Evolutionary conservation across 2,888 invertebrate species (phyloP), one percentile per base, ranked within the genome.

Genomic region (Heterodera filipjevi): DNA sequence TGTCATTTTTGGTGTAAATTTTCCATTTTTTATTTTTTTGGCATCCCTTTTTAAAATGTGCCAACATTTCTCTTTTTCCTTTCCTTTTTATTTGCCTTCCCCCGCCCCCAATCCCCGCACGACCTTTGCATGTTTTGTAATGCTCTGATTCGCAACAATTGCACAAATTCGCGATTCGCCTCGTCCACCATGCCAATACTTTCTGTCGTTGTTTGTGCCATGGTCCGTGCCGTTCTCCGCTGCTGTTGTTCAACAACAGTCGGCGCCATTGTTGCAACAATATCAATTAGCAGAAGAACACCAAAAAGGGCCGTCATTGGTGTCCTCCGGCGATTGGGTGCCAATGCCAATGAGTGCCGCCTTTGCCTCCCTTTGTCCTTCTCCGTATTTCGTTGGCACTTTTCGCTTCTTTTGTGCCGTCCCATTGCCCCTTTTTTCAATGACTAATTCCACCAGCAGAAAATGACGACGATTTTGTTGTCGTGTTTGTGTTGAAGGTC

Each of bases 61-160:
- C n/a, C n/a, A n/a, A n/a, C n/a, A n/a, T n/a, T n/a, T n/a, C n/a
- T n/a, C n/a, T n/a, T 39, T 39, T 39, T 39, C 39, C 59, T 22
- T 59, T 59, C n/a, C 6, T 53, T 59, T 10, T 10, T 59, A 1
- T 59, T 59, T n/a, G 59, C n/a, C 59, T n/a, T 59, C 27, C 6
- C 59, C 1, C 27, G 1, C 22, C 59, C 27, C n/a, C 27, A 3
- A 1, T n/a, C 59, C 59, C n/a, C 8, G 8, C 49, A 3, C 49
- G 3, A 59, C 68, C 68, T 32, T 32, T 68, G 68, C 68, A 68
- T 22, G 33, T 68, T 32, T n/a, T 68, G 68, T 35, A 68, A 35
- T 68, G 68, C 68, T 35, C 33, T 68, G 33, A 68, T 32, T 5
- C 68, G 68, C 68, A 68, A 35, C 32, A 35, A 68, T 19, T 35